Base-by-base conservation (phyloP, 1,140 invertebrate genomes). In the Lordiphosa stackelbergi region DNA sequence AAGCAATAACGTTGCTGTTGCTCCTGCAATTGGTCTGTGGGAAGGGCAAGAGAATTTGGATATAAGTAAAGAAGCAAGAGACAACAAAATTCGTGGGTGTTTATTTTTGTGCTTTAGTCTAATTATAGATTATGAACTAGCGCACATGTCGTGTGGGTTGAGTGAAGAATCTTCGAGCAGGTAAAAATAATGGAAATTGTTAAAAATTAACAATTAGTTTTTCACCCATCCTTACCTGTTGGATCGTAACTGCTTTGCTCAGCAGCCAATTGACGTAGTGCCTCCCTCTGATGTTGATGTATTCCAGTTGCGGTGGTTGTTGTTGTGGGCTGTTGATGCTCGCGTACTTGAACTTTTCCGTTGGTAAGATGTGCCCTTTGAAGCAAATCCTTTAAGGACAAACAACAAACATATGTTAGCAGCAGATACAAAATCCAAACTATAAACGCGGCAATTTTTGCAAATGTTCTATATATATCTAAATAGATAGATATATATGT, bases 1-100 rank as follows among this genome's bases (percentile, higher is more conserved):
- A 85, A 87, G 49, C 85, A 86, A 58, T 69, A 87, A 28, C 85
- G 79, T 45, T 81, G 81, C 35, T 85, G 85, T 43, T 84, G 83
- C 48, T 86, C 84, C 49, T 72, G 83, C 37, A 83, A 38, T 68
- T 72, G 73, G 66, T 87, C 71, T 87, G 57, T n/a, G 28, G 6
- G 5, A 31, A 31, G 28, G 28, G 28, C 28, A 31, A 31, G 28
- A 31, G 28, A 31, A 31, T 31, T 31, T 31, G 28, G 28, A 31
- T 8, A 31, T 31, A 31, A 31, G 28, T 31, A 31, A 31, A 31
- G 60, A 69, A 22, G 40, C 49, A 35, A 37, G 28, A 57, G 45
- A 46, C 45, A 52, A 55, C 45, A 24, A 24, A 37, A 42, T 52
- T 58, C 46, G 79, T 71, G 73, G 73, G 69, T 63, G 56, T 69